Evolutionary conservation across 2,113 vertebrate genomes (phyloP), one percentile per base, ranked within the genome.

Genomic region (Paramormyrops kingsleyae): DNA sequence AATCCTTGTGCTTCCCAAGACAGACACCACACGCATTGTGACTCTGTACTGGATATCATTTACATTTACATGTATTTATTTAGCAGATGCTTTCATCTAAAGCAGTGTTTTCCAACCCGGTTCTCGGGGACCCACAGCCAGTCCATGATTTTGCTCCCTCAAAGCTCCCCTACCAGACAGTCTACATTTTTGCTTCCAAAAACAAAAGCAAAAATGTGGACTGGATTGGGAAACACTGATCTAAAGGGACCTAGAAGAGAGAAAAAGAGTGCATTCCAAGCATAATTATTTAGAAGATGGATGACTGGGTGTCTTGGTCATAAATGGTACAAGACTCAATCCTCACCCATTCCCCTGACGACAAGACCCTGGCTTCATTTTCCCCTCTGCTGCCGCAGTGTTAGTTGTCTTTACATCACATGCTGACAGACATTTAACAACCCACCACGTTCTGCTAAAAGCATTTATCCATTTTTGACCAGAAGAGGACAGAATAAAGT

Each of bases 401-500:
- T 42, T 47, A 47, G 83, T 21, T 46, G 49, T 53, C 85, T 56
- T 53, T 53, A 87, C 17, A 53, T 87, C 35, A 44, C 24, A 44
- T 8, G 19, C 42, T 35, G 7, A 3, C 35, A 13, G 85, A 50
- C 39, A 35, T 70, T 87, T 74, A 12, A 70, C 39, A 56, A 27
- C 17, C 4, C 24, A 42, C 31, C 52, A 90, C 89, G 91, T 91
- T 89, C 91, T 93, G 84, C 77, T 46, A 90, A 50, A 50, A 92
- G 91, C 90, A 91, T 92, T 87, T 12, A 90, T 90, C 86, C 92
- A 90, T 59, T 90, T 94, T 91, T 88, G 91, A 92, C 91, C 90
- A 91, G 2, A 89, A 93, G 92, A 24, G 93, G 74, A 74, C 87
- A 90, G 85, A 88, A 4, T n/a, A 90, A 70, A 88, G 74, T 17